Conservation (phyloP, 2,113 vertebrate genomes). For the Aspiorhynchus laticeps region DNA sequence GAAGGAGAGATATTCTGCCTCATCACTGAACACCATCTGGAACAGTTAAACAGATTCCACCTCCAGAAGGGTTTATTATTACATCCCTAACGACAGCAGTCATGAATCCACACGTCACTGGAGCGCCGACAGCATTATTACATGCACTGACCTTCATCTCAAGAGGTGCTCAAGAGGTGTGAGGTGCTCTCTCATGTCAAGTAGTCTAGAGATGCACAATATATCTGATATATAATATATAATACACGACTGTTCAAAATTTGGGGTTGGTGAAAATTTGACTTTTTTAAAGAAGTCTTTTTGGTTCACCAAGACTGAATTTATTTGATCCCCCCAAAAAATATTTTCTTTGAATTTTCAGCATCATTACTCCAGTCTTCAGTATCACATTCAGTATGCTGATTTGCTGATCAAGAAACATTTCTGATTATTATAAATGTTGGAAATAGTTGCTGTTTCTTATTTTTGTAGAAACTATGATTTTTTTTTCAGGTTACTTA, state of each 20-base stretch:
- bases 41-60: slow-evolving; percentile 87
- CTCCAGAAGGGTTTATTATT: slow-evolving; percentile 74
- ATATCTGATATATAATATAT: not conserved
- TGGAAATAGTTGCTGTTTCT: too few relatives aligned
- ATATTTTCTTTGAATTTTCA: too few relatives aligned
- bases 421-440: too few relatives aligned
- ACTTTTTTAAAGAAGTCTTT: too few relatives aligned
- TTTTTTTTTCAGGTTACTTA: too few relatives aligned
- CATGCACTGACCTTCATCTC: not conserved
- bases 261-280: too few relatives aligned
- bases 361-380: too few relatives aligned
- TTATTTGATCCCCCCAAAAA: too few relatives aligned
- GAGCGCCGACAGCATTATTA: slow-evolving; percentile 58
- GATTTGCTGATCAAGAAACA: too few relatives aligned
- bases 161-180: not conserved
- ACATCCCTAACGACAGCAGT: slow-evolving; percentile 89
- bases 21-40: slow-evolving; percentile 87
- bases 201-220: not conserved
- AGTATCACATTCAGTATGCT: too few relatives aligned
- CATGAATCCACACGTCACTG: slow-evolving; percentile 80
- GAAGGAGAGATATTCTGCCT: slow-evolving; percentile 70
- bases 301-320: too few relatives aligned
- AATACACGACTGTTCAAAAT: not conserved
- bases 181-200: not conserved
- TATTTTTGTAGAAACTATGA: too few relatives aligned